phyloP scores from a whole-genome alignment of 2,113 vertebrate genomes.

The Cottus gobio region DNA sequence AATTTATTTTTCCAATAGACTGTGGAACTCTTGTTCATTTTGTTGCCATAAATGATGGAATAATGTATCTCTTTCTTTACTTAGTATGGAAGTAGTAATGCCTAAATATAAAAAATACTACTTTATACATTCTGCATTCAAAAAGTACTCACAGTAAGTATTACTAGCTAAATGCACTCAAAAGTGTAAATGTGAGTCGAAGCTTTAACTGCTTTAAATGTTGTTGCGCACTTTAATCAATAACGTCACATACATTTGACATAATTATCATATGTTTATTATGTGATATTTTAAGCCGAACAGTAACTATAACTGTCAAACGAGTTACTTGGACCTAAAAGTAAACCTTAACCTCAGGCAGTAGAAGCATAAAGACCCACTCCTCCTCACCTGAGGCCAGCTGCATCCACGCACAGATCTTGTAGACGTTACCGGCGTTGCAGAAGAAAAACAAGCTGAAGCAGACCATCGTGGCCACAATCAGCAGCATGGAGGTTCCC shows the following conservation, averaged over 20 bases:
- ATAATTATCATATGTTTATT: background rate
- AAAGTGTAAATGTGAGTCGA: background rate
- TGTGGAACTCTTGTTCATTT: background rate
- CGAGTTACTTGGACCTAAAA: background rate
- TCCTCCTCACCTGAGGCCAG: constrained; percentile 87
- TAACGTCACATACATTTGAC: background rate
- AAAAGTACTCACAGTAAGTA: background rate
- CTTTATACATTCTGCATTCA: background rate
- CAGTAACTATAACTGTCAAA: background rate
- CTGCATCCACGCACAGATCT: constrained; percentile 97
- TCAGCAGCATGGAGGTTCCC: constrained; percentile 91
- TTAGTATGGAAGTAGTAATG: background rate
- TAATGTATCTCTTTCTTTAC: background rate
- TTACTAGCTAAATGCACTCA: background rate
- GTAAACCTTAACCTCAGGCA: background rate
- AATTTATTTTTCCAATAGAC: too few species aligned
- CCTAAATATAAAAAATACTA: background rate
- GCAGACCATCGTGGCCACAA: constrained; percentile 91
- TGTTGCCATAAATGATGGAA: background rate
- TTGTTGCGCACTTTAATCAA: background rate
- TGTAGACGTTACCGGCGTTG: constrained; percentile 92
- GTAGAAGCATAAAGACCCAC: too few species aligned
- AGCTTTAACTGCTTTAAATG: background rate
- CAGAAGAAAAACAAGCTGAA: constrained; percentile 96
- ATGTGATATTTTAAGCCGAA: background rate